Conservation (phyloP, 2,888 invertebrate genomes). For the Netelia melanura region DNA sequence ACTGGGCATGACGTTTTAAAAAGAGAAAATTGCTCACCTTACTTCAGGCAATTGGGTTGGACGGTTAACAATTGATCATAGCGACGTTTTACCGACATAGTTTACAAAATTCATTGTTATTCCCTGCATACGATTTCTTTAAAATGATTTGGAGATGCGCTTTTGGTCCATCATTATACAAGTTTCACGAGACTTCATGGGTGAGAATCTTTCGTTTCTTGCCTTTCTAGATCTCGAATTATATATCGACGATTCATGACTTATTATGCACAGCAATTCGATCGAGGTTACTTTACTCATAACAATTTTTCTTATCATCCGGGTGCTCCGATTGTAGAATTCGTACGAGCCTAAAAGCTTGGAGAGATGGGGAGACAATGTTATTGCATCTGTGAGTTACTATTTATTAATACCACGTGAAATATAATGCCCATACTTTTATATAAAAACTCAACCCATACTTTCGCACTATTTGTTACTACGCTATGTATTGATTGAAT, state of each 20-base stretch:
- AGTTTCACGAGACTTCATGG: slow-evolving; percentile 87
- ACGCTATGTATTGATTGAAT: slow-evolving; percentile 2
- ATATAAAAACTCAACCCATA: neutral
- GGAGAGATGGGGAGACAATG: slow-evolving; percentile 91
- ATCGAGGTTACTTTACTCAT: slow-evolving; percentile 34
- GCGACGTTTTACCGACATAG: neutral
- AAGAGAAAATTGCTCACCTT: neutral
- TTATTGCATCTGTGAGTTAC: slow-evolving; percentile 88
- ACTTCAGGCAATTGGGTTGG: neutral
- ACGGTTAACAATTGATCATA: neutral
- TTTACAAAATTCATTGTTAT: slow-evolving; percentile 12
- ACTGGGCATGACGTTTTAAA: neutral
- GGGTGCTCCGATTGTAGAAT: slow-evolving; percentile 85
- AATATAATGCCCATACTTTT: slow-evolving; percentile 35
- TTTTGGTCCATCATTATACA: slow-evolving; percentile 90
- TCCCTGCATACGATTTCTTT: neutral
- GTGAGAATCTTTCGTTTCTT: slow-evolving; percentile 81
- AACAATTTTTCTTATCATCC: slow-evolving; percentile 36
- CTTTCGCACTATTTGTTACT: slow-evolving; percentile 15
- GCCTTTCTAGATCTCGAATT: slow-evolving; percentile 20
- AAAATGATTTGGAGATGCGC: slow-evolving; percentile 88
- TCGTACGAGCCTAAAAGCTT: slow-evolving; percentile 89
- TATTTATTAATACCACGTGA: neutral
- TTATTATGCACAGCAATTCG: slow-evolving; percentile 41
- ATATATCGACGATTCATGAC: slow-evolving; percentile 31